Evolutionary conservation across 2,113 vertebrate species (phyloP).

Genomic region (Cyanoderma ruficeps): DNA sequence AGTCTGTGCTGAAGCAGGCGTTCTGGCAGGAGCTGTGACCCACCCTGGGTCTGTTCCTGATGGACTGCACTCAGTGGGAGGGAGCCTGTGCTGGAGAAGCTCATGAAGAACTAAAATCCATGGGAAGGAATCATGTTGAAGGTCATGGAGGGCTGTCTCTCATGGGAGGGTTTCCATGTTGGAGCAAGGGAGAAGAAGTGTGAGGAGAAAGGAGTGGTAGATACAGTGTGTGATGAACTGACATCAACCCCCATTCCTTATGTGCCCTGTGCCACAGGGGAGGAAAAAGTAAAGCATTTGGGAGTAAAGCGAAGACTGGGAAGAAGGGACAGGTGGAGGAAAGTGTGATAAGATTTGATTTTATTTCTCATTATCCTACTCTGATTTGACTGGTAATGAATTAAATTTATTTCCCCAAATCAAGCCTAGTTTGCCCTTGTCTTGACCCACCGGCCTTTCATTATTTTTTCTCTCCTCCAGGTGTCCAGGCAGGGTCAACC

Average conservation of each 20-base stretch:
- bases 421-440: not conserved
- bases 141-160: too few species aligned
- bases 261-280: not conserved
- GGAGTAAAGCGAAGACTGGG: not conserved
- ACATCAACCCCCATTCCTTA: not conserved
- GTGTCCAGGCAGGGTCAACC: not conserved
- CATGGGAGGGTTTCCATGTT: too few species aligned
- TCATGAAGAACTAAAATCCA: not conserved
- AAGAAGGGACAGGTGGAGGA: not conserved
- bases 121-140: not conserved
- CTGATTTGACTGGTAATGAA: not conserved
- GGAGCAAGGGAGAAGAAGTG: not conserved
- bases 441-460: accelerated
- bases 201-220: not conserved
- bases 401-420: not conserved
- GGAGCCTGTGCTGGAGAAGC: not conserved
- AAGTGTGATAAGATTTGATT: not conserved
- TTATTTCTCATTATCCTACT: not conserved
- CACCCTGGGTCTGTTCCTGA: not conserved
- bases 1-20: accelerated
- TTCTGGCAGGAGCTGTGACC: not conserved
- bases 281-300: not conserved
- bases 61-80: not conserved
- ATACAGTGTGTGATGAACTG: not conserved
- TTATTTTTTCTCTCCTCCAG: not conserved